These are phyloP conservation scores for Eubasilissa splendida DNA, from an alignment of 2,888 invertebrate species.

Conservation along the genomic window DNA sequence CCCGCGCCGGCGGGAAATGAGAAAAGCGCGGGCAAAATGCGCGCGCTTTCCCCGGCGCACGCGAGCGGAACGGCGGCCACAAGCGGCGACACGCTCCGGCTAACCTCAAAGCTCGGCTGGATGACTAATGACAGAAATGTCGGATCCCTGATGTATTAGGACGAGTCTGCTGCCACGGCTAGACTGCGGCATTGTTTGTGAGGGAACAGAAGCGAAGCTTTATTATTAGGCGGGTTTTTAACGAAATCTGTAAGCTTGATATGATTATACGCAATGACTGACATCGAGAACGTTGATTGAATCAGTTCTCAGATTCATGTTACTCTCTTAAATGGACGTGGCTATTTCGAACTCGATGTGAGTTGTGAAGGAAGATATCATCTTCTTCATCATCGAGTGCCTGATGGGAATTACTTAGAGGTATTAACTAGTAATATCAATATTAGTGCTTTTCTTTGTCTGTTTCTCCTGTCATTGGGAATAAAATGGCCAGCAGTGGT, in stretches of 20 bases:
- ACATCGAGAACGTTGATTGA: no score
- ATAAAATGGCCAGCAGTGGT: no score
- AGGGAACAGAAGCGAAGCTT: background rate
- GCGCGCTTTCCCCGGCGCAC: conserved; percentile 32
- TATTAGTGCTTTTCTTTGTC: no score
- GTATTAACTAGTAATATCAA: no score
- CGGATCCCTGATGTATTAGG: conserved; percentile 13
- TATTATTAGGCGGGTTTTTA: background rate
- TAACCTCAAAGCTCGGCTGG: conserved; percentile 42
- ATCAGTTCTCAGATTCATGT: no score
- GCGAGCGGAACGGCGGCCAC: conserved; percentile 50
- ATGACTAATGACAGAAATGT: conserved; percentile 36
- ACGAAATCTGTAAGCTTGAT: background rate
- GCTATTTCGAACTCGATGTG: no score
- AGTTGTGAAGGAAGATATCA: no score
- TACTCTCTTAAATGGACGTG: no score
- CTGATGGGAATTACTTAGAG: no score
- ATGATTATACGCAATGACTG: no score
- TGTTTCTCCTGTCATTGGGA: no score
- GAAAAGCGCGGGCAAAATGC: conserved; percentile 17
- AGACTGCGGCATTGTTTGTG: conserved; percentile 13
- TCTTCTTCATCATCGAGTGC: no score
- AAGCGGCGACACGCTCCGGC: conserved; percentile 51
- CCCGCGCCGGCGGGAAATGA: conserved; percentile 6
- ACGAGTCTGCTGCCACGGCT: background rate